phyloP scores from a whole-genome alignment of 2,113 vertebrate genomes.

The Callospermophilus lateralis region DNA sequence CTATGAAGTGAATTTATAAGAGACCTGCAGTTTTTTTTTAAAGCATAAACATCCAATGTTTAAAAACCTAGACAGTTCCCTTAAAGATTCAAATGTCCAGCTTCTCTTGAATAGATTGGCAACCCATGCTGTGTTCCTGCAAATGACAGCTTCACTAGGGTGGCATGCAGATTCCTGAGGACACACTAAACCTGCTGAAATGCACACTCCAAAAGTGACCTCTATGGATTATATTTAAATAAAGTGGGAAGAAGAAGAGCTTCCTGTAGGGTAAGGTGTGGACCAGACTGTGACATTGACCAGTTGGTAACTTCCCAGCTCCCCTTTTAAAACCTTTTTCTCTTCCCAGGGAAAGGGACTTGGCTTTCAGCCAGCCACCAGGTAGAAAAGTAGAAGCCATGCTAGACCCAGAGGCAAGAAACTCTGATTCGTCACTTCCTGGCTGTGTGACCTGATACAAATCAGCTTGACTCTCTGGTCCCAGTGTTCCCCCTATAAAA shows the following conservation, averaged over 20 bases:
- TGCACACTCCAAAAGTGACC: not conserved
- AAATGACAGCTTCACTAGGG: not conserved
- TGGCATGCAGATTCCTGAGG: not conserved
- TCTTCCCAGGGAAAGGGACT: not conserved
- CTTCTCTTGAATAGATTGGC: not conserved
- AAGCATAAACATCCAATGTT: not conserved
- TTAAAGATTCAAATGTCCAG: conserved; percentile 2
- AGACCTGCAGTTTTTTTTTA: not conserved
- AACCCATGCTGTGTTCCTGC: not conserved
- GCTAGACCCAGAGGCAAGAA: not conserved
- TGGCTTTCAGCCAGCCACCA: not conserved
- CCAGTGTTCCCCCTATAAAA: not conserved
- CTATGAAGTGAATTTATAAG: not conserved
- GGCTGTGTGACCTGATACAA: not conserved
- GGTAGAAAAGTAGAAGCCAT: not conserved
- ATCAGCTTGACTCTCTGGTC: not conserved
- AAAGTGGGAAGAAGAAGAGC: not conserved
- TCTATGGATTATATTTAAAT: not conserved
- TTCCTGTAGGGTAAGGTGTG: not conserved
- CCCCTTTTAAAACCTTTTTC: not conserved
- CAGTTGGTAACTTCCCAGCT: not conserved
- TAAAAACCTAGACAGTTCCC: conserved; percentile 7
- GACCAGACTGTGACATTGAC: not conserved
- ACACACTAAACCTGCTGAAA: not conserved
- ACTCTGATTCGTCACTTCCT: not conserved